Percentiles rank a stretch among this genome's conserved stretches.
Conservation (phyloP, 2,888 invertebrate species). For the Eristalinus aeneus region DNA sequence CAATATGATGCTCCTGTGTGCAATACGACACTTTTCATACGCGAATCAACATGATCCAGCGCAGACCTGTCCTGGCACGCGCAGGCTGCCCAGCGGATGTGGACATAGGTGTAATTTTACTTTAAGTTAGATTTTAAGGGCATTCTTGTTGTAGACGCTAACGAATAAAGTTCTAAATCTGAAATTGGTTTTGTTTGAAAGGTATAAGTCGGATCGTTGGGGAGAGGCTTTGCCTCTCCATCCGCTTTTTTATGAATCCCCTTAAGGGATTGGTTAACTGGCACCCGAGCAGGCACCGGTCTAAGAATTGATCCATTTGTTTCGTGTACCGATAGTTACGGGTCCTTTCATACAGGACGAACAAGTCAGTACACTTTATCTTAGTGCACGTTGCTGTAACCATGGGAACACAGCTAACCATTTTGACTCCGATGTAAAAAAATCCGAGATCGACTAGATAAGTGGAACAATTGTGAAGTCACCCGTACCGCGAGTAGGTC, state of each 20-base stretch:
- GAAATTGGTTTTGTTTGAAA: not conserved
- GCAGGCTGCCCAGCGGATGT: too few species aligned
- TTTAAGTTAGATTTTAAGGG: too few species aligned
- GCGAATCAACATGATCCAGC: not conserved
- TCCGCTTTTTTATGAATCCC: not conserved
- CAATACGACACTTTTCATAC: not conserved
- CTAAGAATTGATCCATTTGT: not conserved
- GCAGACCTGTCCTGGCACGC: too few species aligned
- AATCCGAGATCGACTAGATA: conserved; percentile 9
- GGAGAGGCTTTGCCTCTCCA: not conserved
- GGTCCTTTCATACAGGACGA: not conserved
- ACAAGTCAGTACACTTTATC: not conserved
- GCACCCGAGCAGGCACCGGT: not conserved
- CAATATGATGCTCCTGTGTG: not conserved
- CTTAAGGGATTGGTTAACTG: not conserved
- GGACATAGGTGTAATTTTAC: too few species aligned
- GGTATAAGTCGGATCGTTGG: not conserved
- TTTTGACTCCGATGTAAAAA: too few species aligned
- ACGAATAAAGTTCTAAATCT: too few species aligned
- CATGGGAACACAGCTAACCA: conserved; percentile 20
- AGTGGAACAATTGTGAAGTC: conserved; percentile 7
- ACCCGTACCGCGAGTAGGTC: conserved; percentile 10
- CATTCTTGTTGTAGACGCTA: too few species aligned
- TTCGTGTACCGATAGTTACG: not conserved
- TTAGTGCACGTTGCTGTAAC: conserved; percentile 10